Conservation (phyloP, 2,113 vertebrate genomes). For the Menura novaehollandiae region DNA sequence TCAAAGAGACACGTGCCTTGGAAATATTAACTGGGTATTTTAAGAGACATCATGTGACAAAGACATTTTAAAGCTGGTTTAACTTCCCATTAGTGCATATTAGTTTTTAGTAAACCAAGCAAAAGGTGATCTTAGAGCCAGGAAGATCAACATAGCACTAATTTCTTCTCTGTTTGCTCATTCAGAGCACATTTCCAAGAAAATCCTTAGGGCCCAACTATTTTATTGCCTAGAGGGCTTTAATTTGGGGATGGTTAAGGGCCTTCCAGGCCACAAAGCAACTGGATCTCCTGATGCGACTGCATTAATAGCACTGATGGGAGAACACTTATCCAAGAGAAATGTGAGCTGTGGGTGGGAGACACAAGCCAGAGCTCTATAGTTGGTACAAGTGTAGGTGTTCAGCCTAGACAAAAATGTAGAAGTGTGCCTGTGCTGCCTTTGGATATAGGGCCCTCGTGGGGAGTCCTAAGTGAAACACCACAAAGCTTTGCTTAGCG, state of each 20-base stretch:
- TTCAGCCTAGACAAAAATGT: not conserved
- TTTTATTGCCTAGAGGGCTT: not conserved
- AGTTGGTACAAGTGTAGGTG: not conserved
- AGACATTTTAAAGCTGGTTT: not conserved
- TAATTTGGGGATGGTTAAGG: not conserved
- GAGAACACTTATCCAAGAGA: not conserved
- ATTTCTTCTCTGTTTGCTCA: constrained; percentile 15
- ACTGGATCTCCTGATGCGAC: not conserved
- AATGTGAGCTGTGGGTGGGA: not conserved
- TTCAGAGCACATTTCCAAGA: not conserved
- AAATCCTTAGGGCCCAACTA: not conserved
- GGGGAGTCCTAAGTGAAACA: not conserved
- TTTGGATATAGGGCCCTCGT: not conserved
- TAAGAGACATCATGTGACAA: not conserved
- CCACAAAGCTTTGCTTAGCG: not conserved
- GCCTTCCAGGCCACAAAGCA: not conserved
- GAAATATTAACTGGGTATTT: not conserved
- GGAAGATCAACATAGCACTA: not conserved
- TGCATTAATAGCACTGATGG: not conserved
- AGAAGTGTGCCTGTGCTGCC: not conserved
- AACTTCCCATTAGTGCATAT: not conserved
- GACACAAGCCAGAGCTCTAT: not conserved
- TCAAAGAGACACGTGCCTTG: not conserved
- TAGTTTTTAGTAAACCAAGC: not conserved
- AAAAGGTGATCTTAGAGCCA: not conserved